Conservation (phyloP, 2,888 invertebrate genomes). For the Hypomecis punctinalis region DNA sequence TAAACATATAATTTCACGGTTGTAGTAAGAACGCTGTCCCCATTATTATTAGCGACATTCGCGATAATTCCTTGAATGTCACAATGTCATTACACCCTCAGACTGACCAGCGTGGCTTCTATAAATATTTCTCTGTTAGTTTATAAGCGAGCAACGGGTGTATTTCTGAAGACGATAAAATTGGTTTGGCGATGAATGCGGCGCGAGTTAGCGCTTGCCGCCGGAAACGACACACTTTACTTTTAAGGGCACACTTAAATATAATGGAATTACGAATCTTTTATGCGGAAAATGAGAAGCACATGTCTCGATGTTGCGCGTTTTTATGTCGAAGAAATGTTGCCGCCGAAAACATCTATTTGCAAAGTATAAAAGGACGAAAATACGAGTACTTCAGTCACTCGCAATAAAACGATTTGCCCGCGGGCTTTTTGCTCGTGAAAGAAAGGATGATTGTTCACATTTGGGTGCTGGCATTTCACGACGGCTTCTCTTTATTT, state of each 20-base stretch:
- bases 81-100: slow-evolving; percentile 16
- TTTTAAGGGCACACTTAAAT: slow-evolving; percentile 30
- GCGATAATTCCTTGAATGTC: slow-evolving; percentile 19
- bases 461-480: slow-evolving; percentile 1
- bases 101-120: slow-evolving; percentile 13
- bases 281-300: slow-evolving; percentile 22
- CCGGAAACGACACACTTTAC: slow-evolving; percentile 36
- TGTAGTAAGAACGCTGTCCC: slow-evolving; percentile 11
- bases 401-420: slow-evolving; percentile 11
- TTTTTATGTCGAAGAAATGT: slow-evolving; percentile 5
- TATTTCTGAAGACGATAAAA: slow-evolving; percentile 35
- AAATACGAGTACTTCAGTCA: not conserved
- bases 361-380: slow-evolving; percentile 5
- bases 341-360: slow-evolving; percentile 5
- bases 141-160: slow-evolving; percentile 12
- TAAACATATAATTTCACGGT: slow-evolving; percentile 12
- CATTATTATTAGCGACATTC: slow-evolving; percentile 14
- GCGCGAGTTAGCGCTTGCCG: slow-evolving; percentile 19
- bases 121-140: slow-evolving; percentile 40
- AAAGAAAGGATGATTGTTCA: slow-evolving; percentile 6
- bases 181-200: slow-evolving; percentile 38
- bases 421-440: slow-evolving; percentile 10
- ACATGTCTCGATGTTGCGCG: slow-evolving; percentile 3
- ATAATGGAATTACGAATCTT: slow-evolving; percentile 33
- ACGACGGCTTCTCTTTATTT: not conserved